A percentile compares a stretch with the other conserved stretches of the same genome.
Evolutionary conservation across 2,888 invertebrate genomes (phyloP).

Genomic region (Agelastica alni): DNA sequence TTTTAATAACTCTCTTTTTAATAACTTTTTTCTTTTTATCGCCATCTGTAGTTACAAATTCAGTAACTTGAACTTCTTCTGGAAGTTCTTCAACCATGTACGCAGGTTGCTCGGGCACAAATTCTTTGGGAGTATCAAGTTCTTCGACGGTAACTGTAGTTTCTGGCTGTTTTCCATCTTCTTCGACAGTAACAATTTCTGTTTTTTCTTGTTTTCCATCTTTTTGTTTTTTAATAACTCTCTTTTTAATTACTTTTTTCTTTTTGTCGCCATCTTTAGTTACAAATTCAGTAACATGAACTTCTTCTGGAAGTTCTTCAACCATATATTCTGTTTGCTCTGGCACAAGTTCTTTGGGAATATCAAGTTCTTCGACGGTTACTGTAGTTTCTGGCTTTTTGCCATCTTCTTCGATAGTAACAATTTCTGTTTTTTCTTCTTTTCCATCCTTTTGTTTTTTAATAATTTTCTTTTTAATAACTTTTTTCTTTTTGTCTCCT

Average conservation of each 20-base stretch:
- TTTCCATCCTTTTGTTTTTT: slow-evolving; percentile 42
- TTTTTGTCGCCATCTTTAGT: slow-evolving; percentile 37
- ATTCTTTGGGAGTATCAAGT: too few relatives aligned
- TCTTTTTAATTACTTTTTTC: slow-evolving; percentile 49
- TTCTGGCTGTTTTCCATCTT: slow-evolving; percentile 44
- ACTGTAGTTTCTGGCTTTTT: too few relatives aligned
- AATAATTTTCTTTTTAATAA: slow-evolving; percentile 41
- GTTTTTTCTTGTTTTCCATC: slow-evolving; percentile 46
- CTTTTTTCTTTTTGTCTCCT: slow-evolving; percentile 41
- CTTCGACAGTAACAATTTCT: slow-evolving; percentile 46
- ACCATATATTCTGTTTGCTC: slow-evolving; percentile 38
- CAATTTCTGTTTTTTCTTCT: too few relatives aligned
- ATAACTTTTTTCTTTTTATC: too few relatives aligned
- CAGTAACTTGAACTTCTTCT: slow-evolving; percentile 44
- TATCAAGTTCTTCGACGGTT: too few relatives aligned
- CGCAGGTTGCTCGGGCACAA: too few relatives aligned
- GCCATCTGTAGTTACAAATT: too few relatives aligned
- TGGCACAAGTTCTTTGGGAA: slow-evolving; percentile 19
- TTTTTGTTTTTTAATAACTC: slow-evolving; percentile 54
- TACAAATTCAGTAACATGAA: slow-evolving; percentile 28
- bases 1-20: too few relatives aligned
- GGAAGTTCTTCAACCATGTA: slow-evolving; percentile 37
- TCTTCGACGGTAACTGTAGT: too few relatives aligned
- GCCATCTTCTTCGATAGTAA: too few relatives aligned
- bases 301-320: slow-evolving; percentile 44